Evolutionary conservation across 1,140 invertebrate genomes (phyloP).

Genomic region (Macrotrachela quadricornifera): DNA sequence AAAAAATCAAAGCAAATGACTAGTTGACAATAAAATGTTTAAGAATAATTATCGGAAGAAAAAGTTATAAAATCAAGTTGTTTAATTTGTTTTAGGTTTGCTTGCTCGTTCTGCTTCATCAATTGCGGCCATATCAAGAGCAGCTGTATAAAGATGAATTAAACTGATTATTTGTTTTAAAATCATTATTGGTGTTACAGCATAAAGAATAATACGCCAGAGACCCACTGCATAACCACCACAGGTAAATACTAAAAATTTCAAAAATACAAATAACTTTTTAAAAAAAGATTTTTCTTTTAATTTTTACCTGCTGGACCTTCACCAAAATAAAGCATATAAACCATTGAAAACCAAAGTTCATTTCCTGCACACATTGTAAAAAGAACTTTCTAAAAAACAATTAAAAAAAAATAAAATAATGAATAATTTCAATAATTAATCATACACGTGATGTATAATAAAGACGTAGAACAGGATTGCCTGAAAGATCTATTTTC

Average conservation of each 20-base stretch:
- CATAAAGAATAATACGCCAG: not conserved
- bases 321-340: constrained; percentile 66
- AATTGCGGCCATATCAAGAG: constrained; percentile 21
- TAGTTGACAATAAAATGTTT: too few relatives aligned
- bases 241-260: not conserved
- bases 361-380: constrained; percentile 89
- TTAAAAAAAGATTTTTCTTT: not conserved
- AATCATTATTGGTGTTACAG: constrained; percentile 49
- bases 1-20: too few relatives aligned
- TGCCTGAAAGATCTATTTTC: constrained; percentile 63
- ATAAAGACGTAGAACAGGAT: constrained; percentile 69
- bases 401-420: constrained; percentile 2
- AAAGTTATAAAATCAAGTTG: too few relatives aligned
- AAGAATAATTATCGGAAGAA: too few relatives aligned
- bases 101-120: constrained; percentile 17
- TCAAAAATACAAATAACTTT: not conserved
- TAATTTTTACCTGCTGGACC: constrained; percentile 56
- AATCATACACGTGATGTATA: constrained; percentile 53
- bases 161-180: constrained; percentile 64
- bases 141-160: constrained; percentile 60
- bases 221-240: not conserved
- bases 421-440: not conserved
- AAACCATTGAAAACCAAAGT: constrained; percentile 72
- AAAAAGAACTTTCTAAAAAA: constrained; percentile 54
- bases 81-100: too few relatives aligned